Percentiles rank a stretch among this genome's conserved stretches.
Evolutionary conservation across 2,797 vertebrate genomes (phyloP).

Genomic region (Rhyacichthys aspro): DNA sequence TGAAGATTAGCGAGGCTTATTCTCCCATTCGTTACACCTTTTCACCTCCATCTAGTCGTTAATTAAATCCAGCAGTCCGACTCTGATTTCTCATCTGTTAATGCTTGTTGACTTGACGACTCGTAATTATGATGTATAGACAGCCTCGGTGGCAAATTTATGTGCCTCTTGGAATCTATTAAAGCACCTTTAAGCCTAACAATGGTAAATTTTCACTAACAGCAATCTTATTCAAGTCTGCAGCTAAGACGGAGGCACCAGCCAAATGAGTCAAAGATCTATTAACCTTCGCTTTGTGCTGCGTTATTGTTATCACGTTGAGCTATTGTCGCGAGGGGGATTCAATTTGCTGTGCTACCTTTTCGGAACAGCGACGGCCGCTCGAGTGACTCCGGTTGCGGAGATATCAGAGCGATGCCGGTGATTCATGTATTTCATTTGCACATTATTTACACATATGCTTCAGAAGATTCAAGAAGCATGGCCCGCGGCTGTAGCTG

Average conservation of each 20-base stretch:
- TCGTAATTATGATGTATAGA: conserved; percentile 32
- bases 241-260: conserved; percentile 32
- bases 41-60: conserved; percentile 1
- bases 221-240: conserved; percentile 50
- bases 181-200: conserved; percentile 35
- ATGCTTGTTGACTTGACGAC: conserved; percentile 16
- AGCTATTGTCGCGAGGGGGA: conserved; percentile 39
- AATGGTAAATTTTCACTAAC: conserved; percentile 31
- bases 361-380: conserved; percentile 27
- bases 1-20: conserved; percentile 10
- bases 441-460: conserved; percentile 60
- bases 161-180: conserved; percentile 43
- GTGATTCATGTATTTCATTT: conserved; percentile 60
- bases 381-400: conserved; percentile 33
- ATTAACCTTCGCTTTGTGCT: conserved; percentile 37
- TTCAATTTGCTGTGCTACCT: conserved; percentile 43
- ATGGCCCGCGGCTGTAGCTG: conserved; percentile 25
- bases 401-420: conserved; percentile 37
- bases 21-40: neutral
- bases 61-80: neutral
- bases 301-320: conserved; percentile 42
- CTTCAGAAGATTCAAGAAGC: conserved; percentile 51
- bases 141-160: conserved; percentile 15
- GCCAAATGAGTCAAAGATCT: conserved; percentile 43
- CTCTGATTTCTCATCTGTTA: conserved; percentile 12